Evolutionary conservation across 1,140 invertebrate genomes (phyloP), one percentile per base, ranked within the genome.

Genomic region (Drosophila bocki): DNA sequence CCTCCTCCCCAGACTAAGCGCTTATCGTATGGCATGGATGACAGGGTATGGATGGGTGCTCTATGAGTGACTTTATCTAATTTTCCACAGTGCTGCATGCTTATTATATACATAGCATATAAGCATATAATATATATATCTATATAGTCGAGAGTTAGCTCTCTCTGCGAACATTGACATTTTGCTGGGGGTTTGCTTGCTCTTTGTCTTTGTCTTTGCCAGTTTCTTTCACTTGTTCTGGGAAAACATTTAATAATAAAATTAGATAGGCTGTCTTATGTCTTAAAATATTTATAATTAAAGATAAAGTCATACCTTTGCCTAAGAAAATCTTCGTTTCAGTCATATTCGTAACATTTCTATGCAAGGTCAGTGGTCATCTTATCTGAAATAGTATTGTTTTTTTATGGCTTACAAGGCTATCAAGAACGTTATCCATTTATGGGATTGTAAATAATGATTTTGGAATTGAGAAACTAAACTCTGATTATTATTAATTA

Each of bases 81-180:
- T 35, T 53, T 33, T 35, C 0, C 32, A 53, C 29, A 51, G 48
- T 51, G 9, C 6, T 32, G 1, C 3, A 22, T 26, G 13, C 22
- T n/a, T 29, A 26, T 29, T n/a, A n/a, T n/a, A n/a, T n/a, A n/a
- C n/a, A n/a, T 13, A 15, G 1, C 37, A 13, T 47, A n/a, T 22
- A 26, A 15, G 0, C 39, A 13, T 47, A n/a, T 22, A 15, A 26
- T n/a, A 35, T 35, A 17, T 29, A 12, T 32, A 56, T 11, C 13
- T 57, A 19, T 42, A 9, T 56, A 32, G 22, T 3, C 7, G 0
- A 48, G 15, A 48, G 3, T 7, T 19, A 13, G 44, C 9, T 51
- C 29, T 29, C 15, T 50, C 8, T 26, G 48, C 60, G 60, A 63
- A 32, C 62, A 60, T 64, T 44, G 56, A 35, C 54, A 45, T 37